phyloP scores from a whole-genome alignment of 2,113 vertebrate species.

The Xyliphius kryptos region DNA sequence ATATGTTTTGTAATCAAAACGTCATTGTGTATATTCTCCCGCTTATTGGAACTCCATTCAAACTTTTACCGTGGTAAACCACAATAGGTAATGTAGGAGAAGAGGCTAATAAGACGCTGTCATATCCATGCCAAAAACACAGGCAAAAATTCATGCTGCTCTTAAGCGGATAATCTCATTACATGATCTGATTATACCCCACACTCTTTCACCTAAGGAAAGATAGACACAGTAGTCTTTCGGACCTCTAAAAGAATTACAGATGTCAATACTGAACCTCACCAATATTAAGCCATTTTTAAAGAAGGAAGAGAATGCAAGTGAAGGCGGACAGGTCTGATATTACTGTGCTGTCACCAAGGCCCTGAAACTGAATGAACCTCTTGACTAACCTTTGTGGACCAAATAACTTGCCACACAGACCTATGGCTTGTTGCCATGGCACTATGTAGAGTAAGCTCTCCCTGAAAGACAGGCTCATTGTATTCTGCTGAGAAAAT shows the following conservation, averaged over 20 bases:
- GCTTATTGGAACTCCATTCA: background rate
- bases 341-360: conserved; percentile 40
- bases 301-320: background rate
- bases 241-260: conserved; percentile 33
- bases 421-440: conserved; percentile 43
- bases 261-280: conserved; percentile 23
- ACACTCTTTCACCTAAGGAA: conserved; percentile 27
- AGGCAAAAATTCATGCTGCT: background rate
- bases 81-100: no score
- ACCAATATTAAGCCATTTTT: conserved; percentile 21
- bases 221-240: conserved; percentile 26
- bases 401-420: conserved; percentile 34
- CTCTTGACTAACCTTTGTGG: conserved; percentile 42
- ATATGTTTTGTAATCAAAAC: background rate
- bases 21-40: background rate
- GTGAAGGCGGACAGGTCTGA: conserved; percentile 31
- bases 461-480: conserved; percentile 40
- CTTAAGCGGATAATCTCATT: background rate
- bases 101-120: no score
- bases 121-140: background rate
- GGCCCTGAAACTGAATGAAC: conserved; percentile 43
- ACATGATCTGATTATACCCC: background rate
- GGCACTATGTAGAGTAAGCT: conserved; percentile 38
- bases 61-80: no score
- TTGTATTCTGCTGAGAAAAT: conserved; percentile 46